Evolutionary conservation across 2,797 vertebrate species (phyloP).

Genomic region (Sciurus vulgaris): DNA sequence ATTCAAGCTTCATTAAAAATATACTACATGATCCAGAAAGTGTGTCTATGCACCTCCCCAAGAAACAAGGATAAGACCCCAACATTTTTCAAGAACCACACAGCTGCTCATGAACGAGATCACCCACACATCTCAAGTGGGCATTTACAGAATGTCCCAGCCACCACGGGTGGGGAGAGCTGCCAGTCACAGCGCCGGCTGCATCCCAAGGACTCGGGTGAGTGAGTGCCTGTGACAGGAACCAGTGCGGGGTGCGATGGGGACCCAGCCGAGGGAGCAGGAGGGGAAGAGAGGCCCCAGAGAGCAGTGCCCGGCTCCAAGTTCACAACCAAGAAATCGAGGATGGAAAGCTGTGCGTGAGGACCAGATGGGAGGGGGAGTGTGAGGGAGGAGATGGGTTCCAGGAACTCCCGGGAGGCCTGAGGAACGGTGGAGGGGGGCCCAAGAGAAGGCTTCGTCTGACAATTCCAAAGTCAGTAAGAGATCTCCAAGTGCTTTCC

Average conservation of each 20-base stretch:
- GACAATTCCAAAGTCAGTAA: background rate
- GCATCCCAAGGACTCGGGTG: background rate
- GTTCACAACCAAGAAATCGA: slow-evolving; percentile 14
- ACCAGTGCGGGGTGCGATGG: too few species aligned
- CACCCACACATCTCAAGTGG: background rate
- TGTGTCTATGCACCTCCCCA: background rate
- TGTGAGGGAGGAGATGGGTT: background rate
- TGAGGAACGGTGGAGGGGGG: background rate
- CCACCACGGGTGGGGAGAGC: background rate
- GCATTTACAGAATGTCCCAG: background rate
- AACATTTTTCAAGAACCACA: background rate
- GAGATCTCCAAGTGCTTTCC: background rate
- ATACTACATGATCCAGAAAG: background rate
- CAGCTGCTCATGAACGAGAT: background rate
- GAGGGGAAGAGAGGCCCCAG: background rate
- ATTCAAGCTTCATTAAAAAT: background rate
- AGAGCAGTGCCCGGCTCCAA: background rate
- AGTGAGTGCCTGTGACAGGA: background rate
- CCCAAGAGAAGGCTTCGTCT: background rate
- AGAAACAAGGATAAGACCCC: background rate
- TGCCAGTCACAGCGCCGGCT: background rate
- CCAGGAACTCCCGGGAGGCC: background rate
- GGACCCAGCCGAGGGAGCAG: background rate
- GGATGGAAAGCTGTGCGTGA: background rate
- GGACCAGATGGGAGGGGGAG: background rate